Evolutionary conservation across 2,888 invertebrate genomes (phyloP), one percentile per base, ranked within the genome.

Genomic region (Saturnia japonica): DNA sequence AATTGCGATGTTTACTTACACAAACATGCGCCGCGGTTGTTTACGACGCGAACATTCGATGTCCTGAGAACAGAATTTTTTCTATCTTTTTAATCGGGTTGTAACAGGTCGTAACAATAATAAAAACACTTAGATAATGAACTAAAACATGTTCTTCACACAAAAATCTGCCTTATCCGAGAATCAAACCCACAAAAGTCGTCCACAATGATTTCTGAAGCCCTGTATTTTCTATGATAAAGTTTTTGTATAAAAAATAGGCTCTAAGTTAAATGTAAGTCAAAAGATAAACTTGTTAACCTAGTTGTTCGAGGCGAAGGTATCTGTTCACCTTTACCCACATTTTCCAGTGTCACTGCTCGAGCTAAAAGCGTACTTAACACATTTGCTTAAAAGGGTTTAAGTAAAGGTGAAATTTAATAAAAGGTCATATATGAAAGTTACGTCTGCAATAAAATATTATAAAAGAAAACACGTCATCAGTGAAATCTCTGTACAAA

Each of bases 391-490:
- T 60, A 60, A 60, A 60, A 60, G 57, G 57, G 57, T 60, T 60
- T 28, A 60, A 7, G 57, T 60, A 19, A 60, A 60, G 57, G 57
- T 60, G 57, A 60, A 60, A 14, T 25, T 60, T 60, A 60, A 57
- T 25, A 25, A 60, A 28, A 60, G 57, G 57, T 60, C 57, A 14
- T 25, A 60, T 14, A 25, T 28, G 25, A 60, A 60, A 60, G 57
- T n/a, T 19, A 47, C 19, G 19, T n/a, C 47, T 19, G 16, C 19
- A 47, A 19, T 19, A 47, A 47, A 19, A 19, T 47, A 7, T 47
- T 47, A 47, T 47, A 19, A 47, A 2, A 16, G 19, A 16, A 19
- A 47, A 47, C 19, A 47, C 19, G 47, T 47, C 19, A n/a, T 47
- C 19, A 47, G 16, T 47, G 47, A 47, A 47, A 19, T 47, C 19